Conservation (phyloP, 2,113 vertebrate genomes). For the Asarcornis scutulata region DNA sequence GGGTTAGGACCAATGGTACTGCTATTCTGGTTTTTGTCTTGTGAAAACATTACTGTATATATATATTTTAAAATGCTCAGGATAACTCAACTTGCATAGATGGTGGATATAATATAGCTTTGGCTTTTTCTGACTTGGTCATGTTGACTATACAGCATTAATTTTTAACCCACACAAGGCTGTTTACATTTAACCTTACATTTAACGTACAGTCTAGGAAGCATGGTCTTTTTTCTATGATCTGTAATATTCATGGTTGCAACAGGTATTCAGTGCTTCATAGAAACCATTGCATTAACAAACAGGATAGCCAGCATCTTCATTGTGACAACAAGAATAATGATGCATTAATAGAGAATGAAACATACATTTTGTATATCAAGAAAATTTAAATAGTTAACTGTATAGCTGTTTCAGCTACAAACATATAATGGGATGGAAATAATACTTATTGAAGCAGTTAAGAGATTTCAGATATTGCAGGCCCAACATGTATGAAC, state of each 20-base stretch:
- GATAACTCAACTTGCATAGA: neutral
- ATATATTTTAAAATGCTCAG: neutral
- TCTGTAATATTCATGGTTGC: neutral
- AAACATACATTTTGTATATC: neutral
- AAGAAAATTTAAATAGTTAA: neutral
- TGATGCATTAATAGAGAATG: neutral
- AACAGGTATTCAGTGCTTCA: neutral
- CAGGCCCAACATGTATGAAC: slow-evolving; percentile 39
- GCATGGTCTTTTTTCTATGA: neutral
- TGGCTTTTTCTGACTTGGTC: neutral
- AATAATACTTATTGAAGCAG: slow-evolving; percentile 16
- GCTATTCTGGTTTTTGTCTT: neutral
- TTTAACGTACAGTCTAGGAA: neutral
- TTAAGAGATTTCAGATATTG: slow-evolving; percentile 50
- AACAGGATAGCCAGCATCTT: neutral
- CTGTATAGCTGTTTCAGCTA: neutral
- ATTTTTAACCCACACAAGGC: neutral
- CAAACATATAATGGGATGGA: slow-evolving; percentile 32
- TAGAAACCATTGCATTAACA: neutral
- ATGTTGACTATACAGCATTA: neutral
- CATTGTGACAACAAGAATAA: neutral
- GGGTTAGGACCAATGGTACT: neutral
- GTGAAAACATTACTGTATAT: neutral
- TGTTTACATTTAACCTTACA: neutral
- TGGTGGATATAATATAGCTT: neutral